These are phyloP conservation scores for Reticulitermes lucifugus DNA, from an alignment of 2,888 invertebrate genomes.

Conservation along the genomic window DNA sequence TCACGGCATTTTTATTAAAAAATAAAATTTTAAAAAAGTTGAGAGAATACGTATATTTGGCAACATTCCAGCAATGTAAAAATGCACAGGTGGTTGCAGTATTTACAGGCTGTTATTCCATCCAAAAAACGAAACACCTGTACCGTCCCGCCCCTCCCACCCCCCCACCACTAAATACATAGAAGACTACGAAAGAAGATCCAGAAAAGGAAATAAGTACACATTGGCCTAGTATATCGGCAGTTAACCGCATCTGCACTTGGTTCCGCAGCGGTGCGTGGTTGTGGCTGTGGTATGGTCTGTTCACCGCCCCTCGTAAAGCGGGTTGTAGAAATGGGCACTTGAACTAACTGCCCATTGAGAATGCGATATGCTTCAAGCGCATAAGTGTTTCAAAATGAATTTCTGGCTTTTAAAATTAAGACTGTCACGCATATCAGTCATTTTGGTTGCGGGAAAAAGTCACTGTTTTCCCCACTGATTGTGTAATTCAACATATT, in stretches of 20 bases:
- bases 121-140: background rate
- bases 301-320: background rate
- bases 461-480: too few species aligned
- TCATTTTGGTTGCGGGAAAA: too few species aligned
- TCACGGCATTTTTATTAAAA: background rate
- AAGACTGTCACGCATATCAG: background rate
- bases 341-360: background rate
- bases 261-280: background rate
- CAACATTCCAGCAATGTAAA: background rate
- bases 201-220: background rate
- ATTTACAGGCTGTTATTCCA: constrained; percentile 28
- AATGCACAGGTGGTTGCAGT: constrained; percentile 8
- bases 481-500: too few species aligned
- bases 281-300: background rate
- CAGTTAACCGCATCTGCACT: constrained; percentile 23
- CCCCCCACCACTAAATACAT: background rate
- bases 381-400: background rate
- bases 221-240: background rate
- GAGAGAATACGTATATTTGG: background rate
- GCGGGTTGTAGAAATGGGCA: background rate
- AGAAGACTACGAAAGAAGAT: background rate
- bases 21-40: background rate
- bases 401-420: background rate
- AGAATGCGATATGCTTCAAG: background rate
- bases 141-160: background rate